Percentiles rank a stretch among this genome's conserved stretches.
Conservation (phyloP, 2,888 invertebrate genomes). For the Harpagoxenus sublaevis region DNA sequence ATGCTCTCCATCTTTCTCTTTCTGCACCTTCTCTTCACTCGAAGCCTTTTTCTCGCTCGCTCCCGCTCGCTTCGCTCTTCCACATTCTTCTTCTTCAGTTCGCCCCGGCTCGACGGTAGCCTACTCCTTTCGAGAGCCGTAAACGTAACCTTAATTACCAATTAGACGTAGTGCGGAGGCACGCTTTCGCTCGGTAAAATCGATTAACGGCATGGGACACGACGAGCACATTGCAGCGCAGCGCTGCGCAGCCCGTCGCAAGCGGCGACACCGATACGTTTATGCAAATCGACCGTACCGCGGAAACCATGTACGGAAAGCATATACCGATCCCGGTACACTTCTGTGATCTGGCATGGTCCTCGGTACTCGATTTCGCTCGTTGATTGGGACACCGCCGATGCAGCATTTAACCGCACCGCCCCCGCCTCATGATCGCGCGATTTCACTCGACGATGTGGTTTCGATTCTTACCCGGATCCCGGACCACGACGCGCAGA, state of each 20-base stretch:
- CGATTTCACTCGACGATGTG: neutral
- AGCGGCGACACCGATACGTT: conserved; percentile 52
- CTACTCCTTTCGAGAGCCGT: conserved; percentile 74
- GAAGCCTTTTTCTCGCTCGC: conserved; percentile 21
- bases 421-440: conserved; percentile 4
- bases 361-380: conserved; percentile 42
- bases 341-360: neutral
- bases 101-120: conserved; percentile 49
- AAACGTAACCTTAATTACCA: conserved; percentile 85
- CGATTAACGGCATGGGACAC: conserved; percentile 83
- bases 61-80: conserved; percentile 16
- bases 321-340: conserved; percentile 9
- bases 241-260: conserved; percentile 51
- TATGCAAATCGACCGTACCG: conserved; percentile 69
- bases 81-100: conserved; percentile 32
- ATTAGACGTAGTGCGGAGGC: conserved; percentile 84
- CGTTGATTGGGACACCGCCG: conserved; percentile 36
- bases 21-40: neutral
- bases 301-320: conserved; percentile 61
- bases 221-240: conserved; percentile 63
- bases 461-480: conserved; percentile 38
- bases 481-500: neutral
- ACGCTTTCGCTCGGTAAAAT: conserved; percentile 84
- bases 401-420: conserved; percentile 5
- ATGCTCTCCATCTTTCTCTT: conserved; percentile 7